Conservation (phyloP, 2,113 vertebrate species). For the Hepsetus odoe region DNA sequence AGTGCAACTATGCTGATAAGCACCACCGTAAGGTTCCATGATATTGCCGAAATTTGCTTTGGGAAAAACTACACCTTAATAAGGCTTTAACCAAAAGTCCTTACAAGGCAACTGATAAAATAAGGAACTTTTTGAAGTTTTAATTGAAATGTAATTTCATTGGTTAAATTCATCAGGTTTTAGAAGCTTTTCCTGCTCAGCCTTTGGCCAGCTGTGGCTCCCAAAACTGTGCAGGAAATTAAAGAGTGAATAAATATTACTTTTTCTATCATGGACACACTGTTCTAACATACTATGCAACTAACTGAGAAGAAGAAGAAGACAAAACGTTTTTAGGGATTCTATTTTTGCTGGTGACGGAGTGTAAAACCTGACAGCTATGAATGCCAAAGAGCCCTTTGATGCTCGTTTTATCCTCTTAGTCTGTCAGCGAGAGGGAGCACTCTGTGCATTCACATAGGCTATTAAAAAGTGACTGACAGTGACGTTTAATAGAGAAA, state of each 20-base stretch:
- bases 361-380: constrained; percentile 61
- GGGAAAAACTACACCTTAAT: too few relatives aligned
- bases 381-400: constrained; percentile 50
- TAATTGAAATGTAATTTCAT: too few relatives aligned
- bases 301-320: neutral
- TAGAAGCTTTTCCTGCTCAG: constrained; percentile 11
- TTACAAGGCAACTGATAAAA: too few relatives aligned
- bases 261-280: neutral
- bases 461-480: neutral
- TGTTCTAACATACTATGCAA: constrained; percentile 1
- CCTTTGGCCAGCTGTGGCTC: neutral
- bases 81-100: too few relatives aligned
- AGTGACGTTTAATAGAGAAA: constrained; percentile 25
- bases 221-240: neutral
- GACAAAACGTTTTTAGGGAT: constrained; percentile 53
- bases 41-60: neutral
- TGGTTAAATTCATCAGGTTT: neutral
- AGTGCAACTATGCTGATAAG: neutral
- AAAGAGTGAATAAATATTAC: neutral
- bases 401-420: constrained; percentile 63
- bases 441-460: neutral
- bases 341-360: constrained; percentile 64
- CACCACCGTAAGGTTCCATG: neutral
- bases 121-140: too few relatives aligned
- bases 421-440: constrained; percentile 39